Conservation (phyloP, 2,113 vertebrate species). For the Danionella cerebrum region DNA sequence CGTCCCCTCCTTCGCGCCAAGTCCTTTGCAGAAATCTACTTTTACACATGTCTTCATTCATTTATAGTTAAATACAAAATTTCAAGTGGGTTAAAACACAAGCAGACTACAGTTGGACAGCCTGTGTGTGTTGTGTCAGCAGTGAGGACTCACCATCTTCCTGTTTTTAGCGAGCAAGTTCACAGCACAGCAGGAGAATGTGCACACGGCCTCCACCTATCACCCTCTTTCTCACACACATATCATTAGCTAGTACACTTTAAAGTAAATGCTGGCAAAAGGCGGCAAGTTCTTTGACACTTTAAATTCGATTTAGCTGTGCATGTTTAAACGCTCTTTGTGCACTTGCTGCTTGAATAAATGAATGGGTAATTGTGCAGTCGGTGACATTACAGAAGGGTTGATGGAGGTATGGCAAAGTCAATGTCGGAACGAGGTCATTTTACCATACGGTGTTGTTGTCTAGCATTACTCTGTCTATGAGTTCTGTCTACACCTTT, state of each 20-base stretch:
- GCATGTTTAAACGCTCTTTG: constrained; percentile 76
- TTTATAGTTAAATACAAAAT: too few relatives aligned
- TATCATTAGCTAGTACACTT: constrained; percentile 79
- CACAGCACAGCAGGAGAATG: constrained; percentile 78
- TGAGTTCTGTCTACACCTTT: constrained; percentile 21
- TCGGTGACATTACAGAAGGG: constrained; percentile 4
- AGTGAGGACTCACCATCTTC: constrained; percentile 64
- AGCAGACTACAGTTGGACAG: too few relatives aligned
- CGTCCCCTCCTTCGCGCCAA: too few relatives aligned
- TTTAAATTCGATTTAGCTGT: constrained; percentile 75
- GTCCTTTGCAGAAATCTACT: too few relatives aligned
- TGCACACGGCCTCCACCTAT: constrained; percentile 57
- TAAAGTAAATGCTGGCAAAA: constrained; percentile 34
- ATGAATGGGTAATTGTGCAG: constrained; percentile 56
- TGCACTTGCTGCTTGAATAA: constrained; percentile 71
- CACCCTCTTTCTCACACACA: constrained; percentile 40
- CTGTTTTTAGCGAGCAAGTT: constrained; percentile 79
- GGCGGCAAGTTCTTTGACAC: constrained; percentile 61
- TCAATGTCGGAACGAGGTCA: constrained; percentile 42
- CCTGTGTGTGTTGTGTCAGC: constrained; percentile 53
- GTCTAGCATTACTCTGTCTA: constrained; percentile 6
- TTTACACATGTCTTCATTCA: too few relatives aligned
- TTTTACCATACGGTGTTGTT: constrained; percentile 70
- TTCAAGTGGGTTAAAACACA: too few relatives aligned
- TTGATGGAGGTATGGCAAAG: constrained; percentile 14